Conservation (phyloP, 2,797 vertebrate species). For the Gallinago solitaria region DNA sequence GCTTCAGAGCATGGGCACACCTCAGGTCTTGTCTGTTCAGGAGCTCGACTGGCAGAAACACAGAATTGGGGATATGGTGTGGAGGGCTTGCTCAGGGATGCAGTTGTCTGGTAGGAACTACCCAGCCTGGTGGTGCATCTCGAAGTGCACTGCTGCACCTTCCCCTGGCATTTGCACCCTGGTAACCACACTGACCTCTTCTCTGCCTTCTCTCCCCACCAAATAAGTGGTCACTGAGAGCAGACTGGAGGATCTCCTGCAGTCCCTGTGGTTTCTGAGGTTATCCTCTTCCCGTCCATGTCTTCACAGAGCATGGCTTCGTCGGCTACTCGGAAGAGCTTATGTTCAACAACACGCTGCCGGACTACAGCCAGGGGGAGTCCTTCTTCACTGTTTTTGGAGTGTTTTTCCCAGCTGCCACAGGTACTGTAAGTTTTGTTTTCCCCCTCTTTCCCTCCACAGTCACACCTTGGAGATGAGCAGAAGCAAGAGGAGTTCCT, state of each 20-base stretch:
- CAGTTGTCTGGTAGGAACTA: not conserved
- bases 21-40: not conserved
- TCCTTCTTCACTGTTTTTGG: slow-evolving; percentile 97
- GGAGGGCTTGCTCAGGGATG: not conserved
- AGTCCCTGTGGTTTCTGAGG: not conserved
- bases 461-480: not conserved
- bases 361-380: slow-evolving; percentile 90
- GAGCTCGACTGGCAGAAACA: not conserved
- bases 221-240: rapidly evolving
- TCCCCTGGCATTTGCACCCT: not conserved
- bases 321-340: slow-evolving; percentile 88
- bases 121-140: not conserved
- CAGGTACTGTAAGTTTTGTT: slow-evolving; percentile 80
- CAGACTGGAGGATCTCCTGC: not conserved
- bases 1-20: not conserved
- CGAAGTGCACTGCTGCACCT: rapidly evolving
- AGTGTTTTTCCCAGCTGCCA: slow-evolving; percentile 96
- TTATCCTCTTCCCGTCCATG: not conserved
- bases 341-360: slow-evolving; percentile 85
- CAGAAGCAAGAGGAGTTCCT: not conserved
- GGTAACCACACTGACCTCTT: not conserved
- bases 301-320: slow-evolving; percentile 88
- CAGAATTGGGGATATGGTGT: rapidly evolving
- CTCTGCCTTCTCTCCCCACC: not conserved
- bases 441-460: not conserved